These are phyloP conservation scores for Melospiza melodia DNA, from an alignment of 2,113 vertebrate genomes.

Conservation along the genomic window DNA sequence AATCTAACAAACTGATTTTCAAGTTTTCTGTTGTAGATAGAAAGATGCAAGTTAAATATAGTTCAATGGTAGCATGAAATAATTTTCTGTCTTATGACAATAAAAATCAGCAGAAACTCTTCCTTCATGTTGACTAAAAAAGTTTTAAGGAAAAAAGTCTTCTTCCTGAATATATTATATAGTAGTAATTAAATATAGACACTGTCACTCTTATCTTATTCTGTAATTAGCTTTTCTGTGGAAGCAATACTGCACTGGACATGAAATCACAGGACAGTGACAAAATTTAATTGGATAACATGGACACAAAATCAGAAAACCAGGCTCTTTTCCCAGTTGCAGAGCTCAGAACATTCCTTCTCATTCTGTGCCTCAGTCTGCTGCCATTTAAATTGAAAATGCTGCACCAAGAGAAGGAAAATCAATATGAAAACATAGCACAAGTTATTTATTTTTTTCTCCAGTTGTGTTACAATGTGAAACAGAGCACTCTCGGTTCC, in stretches of 20 bases:
- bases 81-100: conserved; percentile 31
- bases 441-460: background rate
- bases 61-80: background rate
- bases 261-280: conserved; percentile 45
- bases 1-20: conserved; percentile 41
- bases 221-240: conserved; percentile 41
- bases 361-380: background rate
- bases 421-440: conserved; percentile 11
- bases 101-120: conserved; percentile 45
- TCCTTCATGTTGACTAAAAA: conserved; percentile 55
- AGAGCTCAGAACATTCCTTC: conserved; percentile 12
- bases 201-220: conserved; percentile 24
- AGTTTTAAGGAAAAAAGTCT: background rate
- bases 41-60: conserved; percentile 18
- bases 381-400: conserved; percentile 49
- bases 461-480: background rate
- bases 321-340: conserved; percentile 43
- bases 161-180: background rate
- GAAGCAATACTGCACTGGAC: conserved; percentile 29
- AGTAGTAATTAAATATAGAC: conserved; percentile 45
- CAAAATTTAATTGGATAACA: conserved; percentile 50
- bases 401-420: conserved; percentile 23
- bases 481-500: background rate
- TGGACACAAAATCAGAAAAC: conserved; percentile 33
- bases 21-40: conserved; percentile 26